Evolutionary conservation across 2,797 vertebrate genomes (phyloP).

Genomic region (Myotis planiceps): DNA sequence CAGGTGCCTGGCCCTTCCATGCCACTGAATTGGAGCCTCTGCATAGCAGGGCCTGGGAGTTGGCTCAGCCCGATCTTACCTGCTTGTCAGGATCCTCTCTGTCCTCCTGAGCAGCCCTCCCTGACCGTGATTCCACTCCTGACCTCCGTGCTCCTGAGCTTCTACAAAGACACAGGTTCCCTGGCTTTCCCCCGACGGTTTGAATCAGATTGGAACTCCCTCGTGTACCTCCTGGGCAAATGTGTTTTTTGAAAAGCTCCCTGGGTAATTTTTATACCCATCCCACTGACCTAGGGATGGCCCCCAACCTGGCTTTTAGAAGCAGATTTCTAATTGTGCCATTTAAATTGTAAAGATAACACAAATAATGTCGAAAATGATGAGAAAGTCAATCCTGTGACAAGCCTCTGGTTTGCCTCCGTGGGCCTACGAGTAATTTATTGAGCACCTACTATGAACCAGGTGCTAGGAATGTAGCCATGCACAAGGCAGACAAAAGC

Average conservation of each 20-base stretch:
- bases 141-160: background rate
- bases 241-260: background rate
- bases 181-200: background rate
- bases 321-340: background rate
- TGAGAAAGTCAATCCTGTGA: background rate
- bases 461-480: background rate
- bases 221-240: background rate
- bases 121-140: rapidly evolving
- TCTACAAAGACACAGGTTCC: background rate
- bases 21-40: background rate
- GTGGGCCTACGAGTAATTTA: background rate
- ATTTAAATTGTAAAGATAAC: background rate
- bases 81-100: background rate
- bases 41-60: background rate
- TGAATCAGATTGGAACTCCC: background rate
- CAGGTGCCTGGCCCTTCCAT: background rate
- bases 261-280: background rate
- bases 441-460: background rate
- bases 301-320: background rate
- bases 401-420: background rate
- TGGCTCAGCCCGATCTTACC: background rate
- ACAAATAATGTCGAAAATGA: background rate
- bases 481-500: background rate
- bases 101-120: background rate
- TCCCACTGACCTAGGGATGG: background rate